phyloP scores from a whole-genome alignment of 1,140 invertebrate species.

The Vollenhovia emeryi region DNA sequence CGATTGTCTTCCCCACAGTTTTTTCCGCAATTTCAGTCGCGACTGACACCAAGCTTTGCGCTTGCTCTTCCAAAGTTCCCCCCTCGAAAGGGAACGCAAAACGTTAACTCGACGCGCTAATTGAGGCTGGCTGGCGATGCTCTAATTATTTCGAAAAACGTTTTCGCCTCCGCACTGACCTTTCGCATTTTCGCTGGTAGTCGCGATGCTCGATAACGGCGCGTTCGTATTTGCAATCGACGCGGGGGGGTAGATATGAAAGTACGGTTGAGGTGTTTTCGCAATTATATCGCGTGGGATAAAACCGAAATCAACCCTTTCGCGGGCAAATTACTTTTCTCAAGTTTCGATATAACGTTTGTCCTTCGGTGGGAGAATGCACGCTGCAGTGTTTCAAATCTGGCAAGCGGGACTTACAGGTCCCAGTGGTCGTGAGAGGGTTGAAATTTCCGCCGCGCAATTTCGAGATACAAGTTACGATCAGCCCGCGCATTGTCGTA shows the following conservation, averaged over 20 bases:
- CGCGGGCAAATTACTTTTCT: too few relatives aligned
- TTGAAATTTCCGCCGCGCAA: not conserved
- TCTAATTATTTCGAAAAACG: conserved; percentile 6
- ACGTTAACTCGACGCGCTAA: too few relatives aligned
- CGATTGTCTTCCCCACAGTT: not conserved
- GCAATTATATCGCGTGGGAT: not conserved
- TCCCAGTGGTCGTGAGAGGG: too few relatives aligned
- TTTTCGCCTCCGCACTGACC: not conserved
- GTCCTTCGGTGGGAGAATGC: too few relatives aligned
- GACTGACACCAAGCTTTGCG: not conserved
- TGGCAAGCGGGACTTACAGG: too few relatives aligned
- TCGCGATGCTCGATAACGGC: not conserved
- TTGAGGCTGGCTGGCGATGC: too few relatives aligned
- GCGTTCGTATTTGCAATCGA: conserved; percentile 1
- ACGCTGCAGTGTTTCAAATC: too few relatives aligned
- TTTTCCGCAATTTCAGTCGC: not conserved
- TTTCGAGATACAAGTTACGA: not conserved
- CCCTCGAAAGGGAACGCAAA: not conserved
- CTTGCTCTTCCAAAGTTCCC: not conserved
- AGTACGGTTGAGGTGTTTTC: not conserved
- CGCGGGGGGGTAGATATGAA: not conserved
- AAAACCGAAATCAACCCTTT: conserved; percentile 22
- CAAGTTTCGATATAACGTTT: too few relatives aligned
- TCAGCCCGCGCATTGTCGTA: conserved; percentile 6
- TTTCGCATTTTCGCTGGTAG: not conserved